Evolutionary conservation across 2,888 invertebrate species (phyloP).

Genomic region (Balanococcus diminutus): DNA sequence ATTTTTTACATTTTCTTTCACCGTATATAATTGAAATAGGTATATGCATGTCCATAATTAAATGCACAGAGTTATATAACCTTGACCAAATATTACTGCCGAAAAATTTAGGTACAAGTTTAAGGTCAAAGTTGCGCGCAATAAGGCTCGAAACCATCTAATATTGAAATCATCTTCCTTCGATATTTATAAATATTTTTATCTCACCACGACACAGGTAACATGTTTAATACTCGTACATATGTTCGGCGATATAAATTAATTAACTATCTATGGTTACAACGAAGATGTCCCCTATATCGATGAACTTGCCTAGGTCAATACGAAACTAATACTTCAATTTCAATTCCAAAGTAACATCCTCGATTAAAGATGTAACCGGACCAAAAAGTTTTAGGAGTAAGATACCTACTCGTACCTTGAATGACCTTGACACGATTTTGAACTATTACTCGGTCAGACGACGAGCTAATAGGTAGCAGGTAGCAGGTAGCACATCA

Average conservation of each 20-base stretch:
- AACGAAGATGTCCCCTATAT: slow-evolving; percentile 18
- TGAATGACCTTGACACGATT: slow-evolving; percentile 46
- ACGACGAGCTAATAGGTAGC: background rate
- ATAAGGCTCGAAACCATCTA: background rate
- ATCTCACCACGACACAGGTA: background rate
- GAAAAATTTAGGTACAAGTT: slow-evolving; percentile 13
- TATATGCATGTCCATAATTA: background rate
- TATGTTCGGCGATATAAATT: background rate
- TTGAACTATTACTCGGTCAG: slow-evolving; percentile 49
- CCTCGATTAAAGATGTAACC: slow-evolving; percentile 44
- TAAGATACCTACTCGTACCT: slow-evolving; percentile 49
- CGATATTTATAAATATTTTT: background rate
- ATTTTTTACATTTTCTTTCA: background rate
- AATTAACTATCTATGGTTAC: background rate
- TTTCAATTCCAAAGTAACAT: slow-evolving; percentile 32
- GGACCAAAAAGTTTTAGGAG: slow-evolving; percentile 39
- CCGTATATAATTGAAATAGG: background rate
- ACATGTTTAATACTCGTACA: background rate
- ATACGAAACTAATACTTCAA: background rate
- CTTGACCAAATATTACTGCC: slow-evolving; percentile 6
- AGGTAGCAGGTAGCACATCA: too few relatives aligned
- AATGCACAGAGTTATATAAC: background rate
- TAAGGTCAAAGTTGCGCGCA: slow-evolving; percentile 8
- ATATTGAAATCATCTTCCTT: background rate
- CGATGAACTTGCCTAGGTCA: slow-evolving; percentile 38